Evolutionary conservation across 2,797 vertebrate genomes (phyloP).

Genomic region (Bovichtus variegatus): DNA sequence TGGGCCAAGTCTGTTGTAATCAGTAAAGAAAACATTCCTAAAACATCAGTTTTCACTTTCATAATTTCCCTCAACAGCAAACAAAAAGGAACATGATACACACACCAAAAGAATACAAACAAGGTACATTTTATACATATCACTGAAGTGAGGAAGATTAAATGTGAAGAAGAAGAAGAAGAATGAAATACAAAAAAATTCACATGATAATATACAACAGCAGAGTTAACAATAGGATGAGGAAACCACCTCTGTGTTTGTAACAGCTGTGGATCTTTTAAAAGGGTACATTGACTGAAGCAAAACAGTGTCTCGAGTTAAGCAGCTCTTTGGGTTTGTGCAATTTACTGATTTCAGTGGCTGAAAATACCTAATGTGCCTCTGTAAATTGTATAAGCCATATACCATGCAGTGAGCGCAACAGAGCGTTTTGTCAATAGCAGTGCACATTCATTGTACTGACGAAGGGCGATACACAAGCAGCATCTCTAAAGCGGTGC

Average conservation of each 20-base stretch:
- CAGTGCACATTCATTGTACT: slow-evolving; percentile 67
- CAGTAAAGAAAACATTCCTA: slow-evolving; percentile 55
- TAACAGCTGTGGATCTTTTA: slow-evolving; percentile 44
- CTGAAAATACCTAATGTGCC: slow-evolving; percentile 38
- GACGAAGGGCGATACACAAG: slow-evolving; percentile 60
- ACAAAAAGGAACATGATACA: slow-evolving; percentile 58
- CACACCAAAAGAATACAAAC: slow-evolving; percentile 67
- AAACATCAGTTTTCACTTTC: slow-evolving; percentile 48
- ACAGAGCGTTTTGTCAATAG: slow-evolving; percentile 40
- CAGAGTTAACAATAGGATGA: slow-evolving; percentile 43
- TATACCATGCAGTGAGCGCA: slow-evolving; percentile 44
- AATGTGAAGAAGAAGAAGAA: slow-evolving; percentile 42
- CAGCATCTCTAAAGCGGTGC: slow-evolving; percentile 57
- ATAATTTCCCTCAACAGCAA: slow-evolving; percentile 60
- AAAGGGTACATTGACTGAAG: slow-evolving; percentile 40
- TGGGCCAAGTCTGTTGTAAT: slow-evolving; percentile 47
- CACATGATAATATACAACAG: slow-evolving; percentile 63
- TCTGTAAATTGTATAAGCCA: slow-evolving; percentile 38
- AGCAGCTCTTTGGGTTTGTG: slow-evolving; percentile 72
- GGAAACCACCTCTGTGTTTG: slow-evolving; percentile 41
- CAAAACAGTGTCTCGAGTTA: slow-evolving; percentile 36
- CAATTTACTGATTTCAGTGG: slow-evolving; percentile 33
- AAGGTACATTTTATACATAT: slow-evolving; percentile 67
- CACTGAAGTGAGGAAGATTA: slow-evolving; percentile 56
- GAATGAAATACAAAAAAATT: slow-evolving; percentile 55